These are phyloP conservation scores for Anagyrus pseudococci DNA, from an alignment of 2,888 invertebrate species.

Conservation along the genomic window DNA sequence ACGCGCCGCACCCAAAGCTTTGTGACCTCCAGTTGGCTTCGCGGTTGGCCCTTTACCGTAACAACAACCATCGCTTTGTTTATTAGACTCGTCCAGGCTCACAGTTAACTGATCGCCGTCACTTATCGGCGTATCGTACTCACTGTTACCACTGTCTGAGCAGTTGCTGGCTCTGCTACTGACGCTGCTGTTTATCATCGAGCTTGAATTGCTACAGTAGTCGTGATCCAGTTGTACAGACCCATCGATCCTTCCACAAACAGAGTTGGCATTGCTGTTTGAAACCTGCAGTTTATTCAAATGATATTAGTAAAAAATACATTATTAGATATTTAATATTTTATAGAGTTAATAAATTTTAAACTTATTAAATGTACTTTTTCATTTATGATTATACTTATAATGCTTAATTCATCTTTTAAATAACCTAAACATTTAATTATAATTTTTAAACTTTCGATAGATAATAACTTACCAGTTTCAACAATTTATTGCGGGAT, in stretches of 20 bases:
- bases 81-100: constrained; percentile 26
- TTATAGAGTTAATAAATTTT: too few relatives aligned
- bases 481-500: constrained; percentile 56
- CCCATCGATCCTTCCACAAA: constrained; percentile 45
- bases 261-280: constrained; percentile 11
- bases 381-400: too few relatives aligned
- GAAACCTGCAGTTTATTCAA: constrained; percentile 25
- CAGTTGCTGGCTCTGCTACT: constrained; percentile 42
- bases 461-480: constrained; percentile 50
- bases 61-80: constrained; percentile 26
- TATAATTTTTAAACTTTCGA: too few relatives aligned
- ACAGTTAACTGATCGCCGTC: constrained; percentile 43
- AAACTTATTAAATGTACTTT: too few relatives aligned
- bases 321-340: too few relatives aligned
- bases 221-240: constrained; percentile 67
- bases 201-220: constrained; percentile 63
- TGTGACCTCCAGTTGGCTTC: not conserved
- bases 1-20: not conserved
- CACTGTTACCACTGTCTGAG: constrained; percentile 37
- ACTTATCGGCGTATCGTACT: constrained; percentile 41
- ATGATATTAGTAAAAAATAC: too few relatives aligned
- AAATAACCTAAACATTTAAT: too few relatives aligned
- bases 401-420: too few relatives aligned
- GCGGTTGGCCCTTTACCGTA: constrained; percentile 23
- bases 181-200: constrained; percentile 40